Percentiles rank a stretch among this genome's conserved stretches.
phyloP scores from a whole-genome alignment of 2,888 invertebrate species.

The Hofmannophila pseudospretella region DNA sequence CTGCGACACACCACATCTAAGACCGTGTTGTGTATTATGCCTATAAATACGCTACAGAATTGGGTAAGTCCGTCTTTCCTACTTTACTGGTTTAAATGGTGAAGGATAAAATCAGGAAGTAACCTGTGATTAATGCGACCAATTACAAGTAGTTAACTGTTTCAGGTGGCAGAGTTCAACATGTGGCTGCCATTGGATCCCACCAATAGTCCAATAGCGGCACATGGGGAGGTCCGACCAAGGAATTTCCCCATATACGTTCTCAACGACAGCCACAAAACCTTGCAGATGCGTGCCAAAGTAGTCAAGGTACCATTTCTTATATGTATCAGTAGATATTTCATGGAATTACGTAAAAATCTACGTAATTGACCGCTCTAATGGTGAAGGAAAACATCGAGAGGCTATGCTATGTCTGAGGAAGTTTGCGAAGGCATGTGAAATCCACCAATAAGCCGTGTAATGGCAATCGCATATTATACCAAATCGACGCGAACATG shows the following conservation, averaged over 20 bases:
- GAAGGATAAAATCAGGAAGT: too few relatives aligned
- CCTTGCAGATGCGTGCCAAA: conserved; percentile 90
- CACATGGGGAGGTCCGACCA: conserved; percentile 83
- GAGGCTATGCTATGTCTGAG: too few relatives aligned
- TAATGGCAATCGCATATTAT: too few relatives aligned
- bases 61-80: conserved; percentile 89
- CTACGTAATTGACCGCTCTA: too few relatives aligned
- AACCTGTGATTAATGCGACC: too few relatives aligned
- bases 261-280: conserved; percentile 96
- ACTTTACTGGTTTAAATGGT: not conserved
- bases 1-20: conserved; percentile 92
- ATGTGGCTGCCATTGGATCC: conserved; percentile 94
- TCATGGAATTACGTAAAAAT: too few relatives aligned
- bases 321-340: too few relatives aligned
- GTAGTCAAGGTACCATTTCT: conserved; percentile 86
- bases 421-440: too few relatives aligned
- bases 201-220: conserved; percentile 70
- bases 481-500: too few relatives aligned
- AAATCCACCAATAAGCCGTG: too few relatives aligned
- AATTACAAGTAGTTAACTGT: too few relatives aligned
- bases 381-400: too few relatives aligned
- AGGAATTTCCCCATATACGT: conserved; percentile 93
- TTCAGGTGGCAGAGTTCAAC: conserved; percentile 94
- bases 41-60: conserved; percentile 98
- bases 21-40: conserved; percentile 97